These are phyloP conservation scores for Adrianichthys oophorus DNA, from an alignment of 2,797 vertebrate species.

Conservation along the genomic window DNA sequence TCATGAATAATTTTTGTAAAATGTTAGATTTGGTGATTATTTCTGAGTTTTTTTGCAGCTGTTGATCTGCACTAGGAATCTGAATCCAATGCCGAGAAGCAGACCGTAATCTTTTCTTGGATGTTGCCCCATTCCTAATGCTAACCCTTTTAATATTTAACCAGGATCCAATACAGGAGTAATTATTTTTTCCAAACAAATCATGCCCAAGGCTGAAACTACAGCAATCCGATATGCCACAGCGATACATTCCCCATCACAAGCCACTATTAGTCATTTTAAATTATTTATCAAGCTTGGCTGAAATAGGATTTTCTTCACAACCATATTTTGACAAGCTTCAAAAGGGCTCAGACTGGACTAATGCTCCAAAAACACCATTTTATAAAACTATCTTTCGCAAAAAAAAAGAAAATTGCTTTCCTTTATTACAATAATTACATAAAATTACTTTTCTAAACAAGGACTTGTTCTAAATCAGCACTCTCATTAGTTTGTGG, in stretches of 20 bases:
- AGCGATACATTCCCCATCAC: constrained; percentile 68
- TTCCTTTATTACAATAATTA: too few species aligned
- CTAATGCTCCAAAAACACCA: constrained; percentile 22
- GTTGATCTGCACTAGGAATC: constrained; percentile 21
- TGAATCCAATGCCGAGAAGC: constrained; percentile 24
- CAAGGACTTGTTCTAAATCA: constrained; percentile 2
- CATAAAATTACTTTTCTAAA: background rate
- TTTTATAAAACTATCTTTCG: constrained; percentile 23
- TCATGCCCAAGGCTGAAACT: constrained; percentile 71
- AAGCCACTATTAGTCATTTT: constrained; percentile 77
- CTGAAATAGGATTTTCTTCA: constrained; percentile 68
- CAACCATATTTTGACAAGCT: constrained; percentile 48
- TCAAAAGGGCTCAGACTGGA: constrained; percentile 37
- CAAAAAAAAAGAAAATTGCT: too few species aligned
- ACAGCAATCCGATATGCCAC: constrained; percentile 69
- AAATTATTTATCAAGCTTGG: constrained; percentile 78
- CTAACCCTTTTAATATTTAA: constrained; percentile 81
- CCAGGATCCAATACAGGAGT: constrained; percentile 74
- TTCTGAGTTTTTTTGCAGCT: constrained; percentile 14
- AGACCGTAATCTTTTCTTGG: constrained; percentile 27
- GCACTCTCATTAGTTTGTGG: background rate
- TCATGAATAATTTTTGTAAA: too few species aligned
- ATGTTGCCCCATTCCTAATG: constrained; percentile 61
- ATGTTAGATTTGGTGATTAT: constrained; percentile 23
- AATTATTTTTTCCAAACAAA: constrained; percentile 84